Conservation (phyloP, 2,888 invertebrate species). For the Drepanosiphum platanoidis region DNA sequence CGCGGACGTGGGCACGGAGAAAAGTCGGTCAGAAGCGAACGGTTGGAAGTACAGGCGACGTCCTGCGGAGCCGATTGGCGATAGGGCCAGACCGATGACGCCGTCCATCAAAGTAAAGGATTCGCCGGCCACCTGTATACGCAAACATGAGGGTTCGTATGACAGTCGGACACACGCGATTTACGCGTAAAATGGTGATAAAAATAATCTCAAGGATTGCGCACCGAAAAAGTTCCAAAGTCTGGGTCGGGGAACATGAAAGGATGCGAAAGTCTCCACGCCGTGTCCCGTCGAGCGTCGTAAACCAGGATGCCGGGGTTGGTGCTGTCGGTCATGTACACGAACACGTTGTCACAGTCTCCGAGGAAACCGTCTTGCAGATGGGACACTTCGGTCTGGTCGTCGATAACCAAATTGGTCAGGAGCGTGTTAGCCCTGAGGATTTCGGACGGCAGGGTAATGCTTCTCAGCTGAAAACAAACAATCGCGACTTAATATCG, state of each 20-base stretch:
- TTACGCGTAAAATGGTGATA: not conserved
- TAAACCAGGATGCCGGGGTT: conserved; percentile 76
- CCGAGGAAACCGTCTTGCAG: conserved; percentile 65
- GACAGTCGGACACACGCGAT: not conserved
- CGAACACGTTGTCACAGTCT: conserved; percentile 80
- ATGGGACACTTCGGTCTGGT: conserved; percentile 71
- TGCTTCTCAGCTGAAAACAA: conserved; percentile 69
- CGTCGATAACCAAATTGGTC: conserved; percentile 81
- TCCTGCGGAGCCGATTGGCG: conserved; percentile 70
- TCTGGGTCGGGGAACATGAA: conserved; percentile 89
- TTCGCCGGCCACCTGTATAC: conserved; percentile 72
- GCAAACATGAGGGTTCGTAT: not conserved
- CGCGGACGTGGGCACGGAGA: conserved; percentile 79
- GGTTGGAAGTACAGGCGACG: conserved; percentile 76
- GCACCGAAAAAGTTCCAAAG: conserved; percentile 71
- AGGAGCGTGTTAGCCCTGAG: conserved; percentile 79
- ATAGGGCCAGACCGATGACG: conserved; percentile 77
- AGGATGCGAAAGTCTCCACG: conserved; percentile 83
- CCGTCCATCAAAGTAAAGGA: conserved; percentile 80
- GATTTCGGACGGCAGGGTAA: conserved; percentile 77
- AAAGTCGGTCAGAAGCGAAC: conserved; percentile 79
- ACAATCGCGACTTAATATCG: not conserved
- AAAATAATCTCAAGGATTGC: conserved; percentile 68
- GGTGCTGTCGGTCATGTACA: conserved; percentile 84
- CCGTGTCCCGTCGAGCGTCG: conserved; percentile 78